A percentile compares a stretch with the other conserved stretches of the same genome.
Evolutionary conservation across 2,888 invertebrate genomes (phyloP).

Genomic region (Bellardia pandia): DNA sequence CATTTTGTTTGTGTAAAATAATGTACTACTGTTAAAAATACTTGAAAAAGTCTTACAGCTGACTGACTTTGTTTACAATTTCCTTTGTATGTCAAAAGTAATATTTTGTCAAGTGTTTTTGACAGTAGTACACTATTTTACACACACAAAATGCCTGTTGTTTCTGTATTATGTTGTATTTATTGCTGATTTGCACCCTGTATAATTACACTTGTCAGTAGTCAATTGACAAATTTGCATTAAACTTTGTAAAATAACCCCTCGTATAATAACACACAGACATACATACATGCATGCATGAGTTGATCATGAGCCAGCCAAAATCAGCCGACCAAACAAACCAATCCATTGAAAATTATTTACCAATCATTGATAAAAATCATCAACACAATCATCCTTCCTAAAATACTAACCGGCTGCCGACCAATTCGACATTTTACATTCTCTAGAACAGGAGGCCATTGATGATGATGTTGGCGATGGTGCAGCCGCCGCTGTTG

Average conservation of each 20-base stretch:
- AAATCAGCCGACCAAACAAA: neutral
- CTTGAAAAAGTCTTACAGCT: no score
- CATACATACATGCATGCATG: neutral
- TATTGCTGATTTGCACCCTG: no score
- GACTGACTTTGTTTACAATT: no score
- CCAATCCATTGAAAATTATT: conserved; percentile 63
- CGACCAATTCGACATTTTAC: conserved; percentile 17
- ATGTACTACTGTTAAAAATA: no score
- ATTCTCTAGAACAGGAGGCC: conserved; percentile 16
- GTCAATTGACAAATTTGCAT: no score
- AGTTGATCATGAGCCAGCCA: neutral
- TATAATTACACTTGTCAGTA: no score
- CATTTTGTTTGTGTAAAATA: no score
- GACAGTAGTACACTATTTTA: no score
- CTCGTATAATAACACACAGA: conserved; percentile 12
- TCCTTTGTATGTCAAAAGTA: no score
- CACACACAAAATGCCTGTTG: no score
- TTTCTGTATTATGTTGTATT: no score
- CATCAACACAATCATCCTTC: conserved; percentile 52
- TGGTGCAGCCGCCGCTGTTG: conserved; percentile 20
- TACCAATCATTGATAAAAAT: conserved; percentile 69
- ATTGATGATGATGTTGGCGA: neutral
- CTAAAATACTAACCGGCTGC: conserved; percentile 35
- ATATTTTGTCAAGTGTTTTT: no score
- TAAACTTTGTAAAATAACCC: neutral